These are phyloP conservation scores for Aphodius sticticus DNA, from an alignment of 2,888 invertebrate species.

Conservation along the genomic window DNA sequence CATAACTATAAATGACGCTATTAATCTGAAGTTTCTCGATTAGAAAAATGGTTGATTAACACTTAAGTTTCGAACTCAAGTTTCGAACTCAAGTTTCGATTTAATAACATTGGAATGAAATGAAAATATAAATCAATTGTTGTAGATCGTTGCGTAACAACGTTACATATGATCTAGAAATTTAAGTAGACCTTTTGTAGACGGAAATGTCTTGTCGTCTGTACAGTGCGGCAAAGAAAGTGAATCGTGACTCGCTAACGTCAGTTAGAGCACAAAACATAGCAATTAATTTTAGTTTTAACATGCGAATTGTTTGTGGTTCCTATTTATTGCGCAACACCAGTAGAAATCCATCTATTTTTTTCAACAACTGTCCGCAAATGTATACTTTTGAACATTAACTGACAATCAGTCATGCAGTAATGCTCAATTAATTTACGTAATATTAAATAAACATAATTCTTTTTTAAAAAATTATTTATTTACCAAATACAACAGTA, in stretches of 20 bases:
- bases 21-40: not conserved
- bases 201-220: not conserved
- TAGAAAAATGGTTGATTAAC: not conserved
- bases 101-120: not conserved
- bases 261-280: not conserved
- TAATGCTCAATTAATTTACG: too few relatives aligned
- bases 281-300: not conserved
- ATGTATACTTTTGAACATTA: too few relatives aligned
- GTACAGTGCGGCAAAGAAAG: not conserved
- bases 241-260: not conserved
- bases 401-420: too few relatives aligned
- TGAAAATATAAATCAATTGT: not conserved
- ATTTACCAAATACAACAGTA: conserved; percentile 4
- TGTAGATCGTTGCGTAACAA: not conserved
- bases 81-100: not conserved
- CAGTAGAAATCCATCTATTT: not conserved
- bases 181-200: not conserved
- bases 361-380: not conserved
- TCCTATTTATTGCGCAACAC: not conserved
- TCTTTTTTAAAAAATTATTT: not conserved
- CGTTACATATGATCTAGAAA: not conserved
- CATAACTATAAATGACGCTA: not conserved
- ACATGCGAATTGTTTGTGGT: not conserved
- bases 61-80: not conserved
- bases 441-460: too few relatives aligned